Evolutionary conservation across 2,113 vertebrate species (phyloP).

Genomic region (Malurus cyaneus): DNA sequence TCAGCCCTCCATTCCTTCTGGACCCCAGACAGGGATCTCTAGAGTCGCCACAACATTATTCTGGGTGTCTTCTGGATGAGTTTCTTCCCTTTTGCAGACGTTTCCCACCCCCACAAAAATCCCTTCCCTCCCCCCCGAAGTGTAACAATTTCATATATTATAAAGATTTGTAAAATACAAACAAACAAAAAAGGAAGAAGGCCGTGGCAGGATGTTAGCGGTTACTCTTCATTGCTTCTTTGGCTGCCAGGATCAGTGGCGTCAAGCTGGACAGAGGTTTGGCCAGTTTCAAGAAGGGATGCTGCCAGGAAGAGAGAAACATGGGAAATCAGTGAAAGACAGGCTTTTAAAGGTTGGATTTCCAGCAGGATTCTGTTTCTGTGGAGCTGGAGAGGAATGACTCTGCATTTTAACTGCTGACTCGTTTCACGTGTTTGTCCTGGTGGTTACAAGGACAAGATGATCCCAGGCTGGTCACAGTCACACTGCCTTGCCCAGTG

Average conservation of each 20-base stretch:
- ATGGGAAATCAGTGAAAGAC: background rate
- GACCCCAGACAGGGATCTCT: constrained; percentile 56
- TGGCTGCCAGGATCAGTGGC: constrained; percentile 96
- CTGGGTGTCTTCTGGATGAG: constrained; percentile 58
- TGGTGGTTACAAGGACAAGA: background rate
- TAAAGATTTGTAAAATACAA: constrained; percentile 76
- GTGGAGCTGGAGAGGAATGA: background rate
- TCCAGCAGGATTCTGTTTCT: background rate
- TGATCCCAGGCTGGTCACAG: background rate
- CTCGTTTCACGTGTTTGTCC: background rate
- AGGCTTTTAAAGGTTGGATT: background rate
- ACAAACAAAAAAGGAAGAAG: constrained; percentile 49
- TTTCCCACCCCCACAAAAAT: background rate
- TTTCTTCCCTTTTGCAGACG: constrained; percentile 62
- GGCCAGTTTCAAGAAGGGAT: constrained; percentile 97
- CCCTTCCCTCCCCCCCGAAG: constrained; percentile 32
- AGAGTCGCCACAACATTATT: constrained; percentile 41
- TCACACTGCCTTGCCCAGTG: background rate
- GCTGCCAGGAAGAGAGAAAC: constrained; percentile 75
- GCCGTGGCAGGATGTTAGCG: constrained; percentile 78
- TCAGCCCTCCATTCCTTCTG: constrained; percentile 67
- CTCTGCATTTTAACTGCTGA: background rate
- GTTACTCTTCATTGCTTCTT: constrained; percentile 99
- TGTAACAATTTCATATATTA: constrained; percentile 78
- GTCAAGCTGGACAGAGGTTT: constrained; percentile 98